A percentile compares a stretch with the other conserved stretches of the same genome.
Evolutionary conservation across 2,113 vertebrate genomes (phyloP).

Genomic region (Zingel zingel): DNA sequence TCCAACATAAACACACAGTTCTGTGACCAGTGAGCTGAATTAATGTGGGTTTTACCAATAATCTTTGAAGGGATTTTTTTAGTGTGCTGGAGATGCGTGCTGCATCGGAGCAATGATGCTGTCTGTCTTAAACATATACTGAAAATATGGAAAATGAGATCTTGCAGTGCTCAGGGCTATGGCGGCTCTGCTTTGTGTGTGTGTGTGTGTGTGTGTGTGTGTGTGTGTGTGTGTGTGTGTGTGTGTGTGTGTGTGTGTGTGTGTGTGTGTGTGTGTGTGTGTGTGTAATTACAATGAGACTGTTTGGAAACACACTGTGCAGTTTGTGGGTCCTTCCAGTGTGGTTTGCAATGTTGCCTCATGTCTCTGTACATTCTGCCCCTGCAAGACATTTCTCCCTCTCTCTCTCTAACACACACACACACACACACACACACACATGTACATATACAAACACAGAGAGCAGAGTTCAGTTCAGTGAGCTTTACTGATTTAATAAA

Average conservation of each 20-base stretch:
- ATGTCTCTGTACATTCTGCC: slow-evolving; percentile 1
- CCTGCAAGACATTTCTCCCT: slow-evolving; percentile 12
- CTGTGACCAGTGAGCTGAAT: not conserved
- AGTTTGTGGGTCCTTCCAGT: slow-evolving; percentile 22
- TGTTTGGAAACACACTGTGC: slow-evolving; percentile 9
- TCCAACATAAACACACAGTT: not conserved
- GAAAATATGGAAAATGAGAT: not conserved
- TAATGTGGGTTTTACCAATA: not conserved
- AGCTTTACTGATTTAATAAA: no score
- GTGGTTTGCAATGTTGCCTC: not conserved
- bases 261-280: not conserved
- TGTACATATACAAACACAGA: slow-evolving; percentile 3
- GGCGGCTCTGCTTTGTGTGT: not conserved
- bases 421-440: slow-evolving; percentile 23
- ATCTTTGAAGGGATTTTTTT: not conserved
- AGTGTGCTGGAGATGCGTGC: not conserved
- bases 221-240: not conserved
- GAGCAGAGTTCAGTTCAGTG: no score
- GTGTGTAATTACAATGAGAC: not conserved
- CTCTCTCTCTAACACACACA: not conserved
- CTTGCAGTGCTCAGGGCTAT: slow-evolving; percentile 5
- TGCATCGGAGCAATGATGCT: not conserved
- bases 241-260: not conserved
- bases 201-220: not conserved
- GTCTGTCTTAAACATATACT: not conserved